Evolutionary conservation across 2,113 vertebrate genomes (phyloP), one percentile per base, ranked within the genome.

Genomic region (Dendrocopos noguchii): DNA sequence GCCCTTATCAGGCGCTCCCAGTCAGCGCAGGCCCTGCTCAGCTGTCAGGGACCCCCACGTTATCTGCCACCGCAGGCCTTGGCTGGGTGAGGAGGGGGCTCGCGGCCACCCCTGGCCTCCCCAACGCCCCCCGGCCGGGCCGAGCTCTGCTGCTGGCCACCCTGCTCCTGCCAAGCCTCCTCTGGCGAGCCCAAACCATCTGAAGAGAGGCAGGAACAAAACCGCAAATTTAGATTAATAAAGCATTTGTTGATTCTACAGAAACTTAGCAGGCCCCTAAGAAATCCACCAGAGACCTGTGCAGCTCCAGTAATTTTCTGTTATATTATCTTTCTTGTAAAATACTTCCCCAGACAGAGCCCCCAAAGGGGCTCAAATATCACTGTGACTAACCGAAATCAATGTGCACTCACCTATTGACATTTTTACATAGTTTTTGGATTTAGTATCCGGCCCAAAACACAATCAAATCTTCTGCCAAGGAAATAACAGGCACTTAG

Each of bases 1-100:
- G 98, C 97, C 98, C 98, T 99, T 99, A 99, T 99, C 99, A 99
- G 98, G 95, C 96, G 94, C 98, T 97, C 95, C 98, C 99, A 99
- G 98, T 98, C 98, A 97, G 98, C 97, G 95, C 95, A 70, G 96
- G 97, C 97, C 97, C 96, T 73, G 96, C 98, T 95, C 98, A 98
- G 98, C 98, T 98, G 98, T 97, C 97, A 97, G 97, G 95, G 97
- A 96, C 94, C 91, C 97, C 95, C 95, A 95, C 98, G 98, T 99
- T 99, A 99, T 99, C 98, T 98, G 98, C 98, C 93, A 36, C 20
- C 84, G 73, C 99, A 99, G 98, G 98, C 98, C 97, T 97, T 93
- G 80, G 97, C 97, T 98, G 98, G 98, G 98, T 98, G 98, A 97
- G 98, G 96, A 80, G 97, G 81, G 93, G 97, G 97, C 96, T 93